Evolutionary conservation across 1,140 invertebrate species (phyloP).

Genomic region (Caenorhabditis tropicalis): DNA sequence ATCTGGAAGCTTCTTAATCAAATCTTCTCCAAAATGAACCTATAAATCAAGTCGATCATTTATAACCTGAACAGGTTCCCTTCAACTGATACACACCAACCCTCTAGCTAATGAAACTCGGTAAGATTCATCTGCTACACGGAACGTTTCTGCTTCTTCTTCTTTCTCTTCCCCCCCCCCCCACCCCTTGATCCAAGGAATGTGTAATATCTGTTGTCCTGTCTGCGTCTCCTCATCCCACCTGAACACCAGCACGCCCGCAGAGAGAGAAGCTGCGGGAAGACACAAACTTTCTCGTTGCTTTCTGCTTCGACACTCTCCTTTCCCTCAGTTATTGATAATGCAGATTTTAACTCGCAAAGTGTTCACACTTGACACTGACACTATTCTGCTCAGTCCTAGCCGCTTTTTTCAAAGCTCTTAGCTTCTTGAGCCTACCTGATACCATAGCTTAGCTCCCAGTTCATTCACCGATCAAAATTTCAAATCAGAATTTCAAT

Average conservation of each 20-base stretch:
- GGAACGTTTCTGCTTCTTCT: background rate
- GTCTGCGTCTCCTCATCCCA: slow-evolving; percentile 4
- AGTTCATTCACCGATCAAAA: too few species aligned
- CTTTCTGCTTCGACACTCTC: too few species aligned
- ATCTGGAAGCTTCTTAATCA: too few species aligned
- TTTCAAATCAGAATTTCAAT: too few species aligned
- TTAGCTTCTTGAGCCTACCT: too few species aligned
- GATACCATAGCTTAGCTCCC: too few species aligned
- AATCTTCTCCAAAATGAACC: too few species aligned
- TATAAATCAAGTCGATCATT: too few species aligned
- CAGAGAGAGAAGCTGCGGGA: background rate
- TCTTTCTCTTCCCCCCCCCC: background rate
- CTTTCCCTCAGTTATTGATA: background rate
- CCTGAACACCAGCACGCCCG: slow-evolving; percentile 41
- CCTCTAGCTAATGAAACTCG: background rate
- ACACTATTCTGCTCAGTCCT: too few species aligned
- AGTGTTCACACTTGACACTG: too few species aligned
- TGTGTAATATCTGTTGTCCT: slow-evolving; percentile 27
- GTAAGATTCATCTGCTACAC: slow-evolving; percentile 8
- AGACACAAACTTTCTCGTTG: background rate
- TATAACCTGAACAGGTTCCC: background rate
- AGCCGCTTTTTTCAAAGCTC: too few species aligned
- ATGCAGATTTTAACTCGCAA: too few species aligned
- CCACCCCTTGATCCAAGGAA: background rate
- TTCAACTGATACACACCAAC: background rate